A percentile compares a stretch with the other conserved stretches of the same genome.
Evolutionary conservation across 2,888 invertebrate species (phyloP).

Genomic region (Orthosia gracilis): DNA sequence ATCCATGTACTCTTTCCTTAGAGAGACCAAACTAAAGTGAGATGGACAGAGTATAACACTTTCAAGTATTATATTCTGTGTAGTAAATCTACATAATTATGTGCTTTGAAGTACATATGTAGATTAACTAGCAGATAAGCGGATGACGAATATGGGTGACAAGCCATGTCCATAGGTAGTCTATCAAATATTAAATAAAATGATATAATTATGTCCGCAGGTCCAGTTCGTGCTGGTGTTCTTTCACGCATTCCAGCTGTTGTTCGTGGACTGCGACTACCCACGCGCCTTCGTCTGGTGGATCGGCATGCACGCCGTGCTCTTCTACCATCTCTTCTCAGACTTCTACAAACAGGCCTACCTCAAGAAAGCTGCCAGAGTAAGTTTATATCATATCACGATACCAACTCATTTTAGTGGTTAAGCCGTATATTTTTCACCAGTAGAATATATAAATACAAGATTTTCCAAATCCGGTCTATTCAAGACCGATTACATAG

Average conservation of each 20-base stretch:
- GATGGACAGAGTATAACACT: background rate
- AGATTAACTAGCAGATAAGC: background rate
- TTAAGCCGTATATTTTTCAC: background rate
- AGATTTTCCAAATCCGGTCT: background rate
- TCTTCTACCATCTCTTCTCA: slow-evolving; percentile 98
- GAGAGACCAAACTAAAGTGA: background rate
- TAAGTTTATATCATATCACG: slow-evolving; percentile 49
- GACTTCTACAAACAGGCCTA: slow-evolving; percentile 97
- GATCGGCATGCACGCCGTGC: slow-evolving; percentile 97
- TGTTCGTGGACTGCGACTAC: slow-evolving; percentile 97
- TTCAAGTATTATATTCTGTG: background rate
- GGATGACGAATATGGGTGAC: no score
- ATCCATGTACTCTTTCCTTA: background rate
- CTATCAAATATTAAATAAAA: background rate
- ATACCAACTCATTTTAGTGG: background rate
- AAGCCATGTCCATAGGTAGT: background rate
- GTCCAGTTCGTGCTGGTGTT: slow-evolving; percentile 97
- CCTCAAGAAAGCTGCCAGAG: slow-evolving; percentile 84
- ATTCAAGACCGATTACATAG: background rate
- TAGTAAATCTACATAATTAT: background rate
- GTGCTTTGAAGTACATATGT: no score
- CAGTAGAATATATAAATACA: background rate
- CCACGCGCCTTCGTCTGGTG: slow-evolving; percentile 97
- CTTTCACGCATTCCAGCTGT: slow-evolving; percentile 96
- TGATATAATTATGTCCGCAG: slow-evolving; percentile 79